Percentiles rank a stretch among this genome's conserved stretches.
Evolutionary conservation across 2,797 vertebrate species (phyloP).

Genomic region (Pitangus sulphuratus): DNA sequence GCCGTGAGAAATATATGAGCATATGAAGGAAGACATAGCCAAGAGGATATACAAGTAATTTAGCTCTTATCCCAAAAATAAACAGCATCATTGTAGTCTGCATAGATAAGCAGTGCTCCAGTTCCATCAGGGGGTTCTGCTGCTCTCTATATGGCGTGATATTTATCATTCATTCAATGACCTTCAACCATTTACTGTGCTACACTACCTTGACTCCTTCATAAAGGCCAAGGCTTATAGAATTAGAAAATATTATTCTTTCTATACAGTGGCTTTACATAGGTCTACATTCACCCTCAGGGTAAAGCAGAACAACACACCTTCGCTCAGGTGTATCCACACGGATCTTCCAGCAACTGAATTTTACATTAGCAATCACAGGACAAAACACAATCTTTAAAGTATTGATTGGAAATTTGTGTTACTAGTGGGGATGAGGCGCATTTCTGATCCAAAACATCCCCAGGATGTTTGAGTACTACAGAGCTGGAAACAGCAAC

Average conservation of each 20-base stretch:
- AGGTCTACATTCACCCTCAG: not conserved
- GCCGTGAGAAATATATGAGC: constrained; percentile 5
- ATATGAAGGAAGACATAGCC: not conserved
- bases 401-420: not conserved
- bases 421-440: not conserved
- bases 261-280: not conserved
- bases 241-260: not conserved
- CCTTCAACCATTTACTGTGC: constrained; percentile 29
- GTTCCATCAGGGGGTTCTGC: not conserved
- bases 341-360: not conserved
- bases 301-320: not conserved
- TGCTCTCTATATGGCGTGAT: not conserved
- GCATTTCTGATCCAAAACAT: not conserved
- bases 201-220: not conserved
- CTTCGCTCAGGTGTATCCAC: not conserved
- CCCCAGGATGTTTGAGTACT: not conserved
- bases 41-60: constrained; percentile 42
- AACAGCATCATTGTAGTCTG: not conserved
- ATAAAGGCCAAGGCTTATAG: not conserved
- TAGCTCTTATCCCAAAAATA: constrained; percentile 44
- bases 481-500: not conserved
- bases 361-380: not conserved
- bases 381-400: not conserved
- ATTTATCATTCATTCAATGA: constrained; percentile 36
- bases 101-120: constrained; percentile 1